phyloP scores from a whole-genome alignment of 1,140 invertebrate species.

The Trachymyrmex septentrionalis region DNA sequence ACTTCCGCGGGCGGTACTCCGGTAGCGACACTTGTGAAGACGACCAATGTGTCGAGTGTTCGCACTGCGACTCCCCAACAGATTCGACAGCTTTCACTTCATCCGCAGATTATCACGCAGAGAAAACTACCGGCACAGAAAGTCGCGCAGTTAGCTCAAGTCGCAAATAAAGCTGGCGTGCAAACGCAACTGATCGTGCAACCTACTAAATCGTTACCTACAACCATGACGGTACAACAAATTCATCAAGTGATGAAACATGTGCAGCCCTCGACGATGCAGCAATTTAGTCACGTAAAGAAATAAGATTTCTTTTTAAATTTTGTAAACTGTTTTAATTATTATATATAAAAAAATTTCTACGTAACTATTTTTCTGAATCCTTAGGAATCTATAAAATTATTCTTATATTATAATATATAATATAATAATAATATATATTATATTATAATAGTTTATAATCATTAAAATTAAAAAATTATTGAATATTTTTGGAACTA shows the following conservation, averaged over 20 bases:
- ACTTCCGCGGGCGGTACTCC: slow-evolving; percentile 82
- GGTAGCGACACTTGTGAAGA: slow-evolving; percentile 89
- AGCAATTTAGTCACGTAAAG: slow-evolving; percentile 85
- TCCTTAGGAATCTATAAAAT: background rate
- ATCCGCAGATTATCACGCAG: slow-evolving; percentile 89
- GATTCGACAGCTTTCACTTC: slow-evolving; percentile 90
- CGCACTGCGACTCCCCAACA: slow-evolving; percentile 89
- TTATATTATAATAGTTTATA: too few relatives aligned
- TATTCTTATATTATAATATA: background rate
- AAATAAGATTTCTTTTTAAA: background rate
- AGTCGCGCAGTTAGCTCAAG: slow-evolving; percentile 88
- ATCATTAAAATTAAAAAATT: slow-evolving; percentile 2
- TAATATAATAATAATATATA: too few relatives aligned
- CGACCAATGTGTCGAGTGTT: slow-evolving; percentile 86
- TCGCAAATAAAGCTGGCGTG: slow-evolving; percentile 86
- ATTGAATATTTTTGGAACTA: background rate
- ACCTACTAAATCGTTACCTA: slow-evolving; percentile 89
- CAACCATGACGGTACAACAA: slow-evolving; percentile 92
- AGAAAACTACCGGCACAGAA: slow-evolving; percentile 88
- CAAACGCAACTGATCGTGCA: slow-evolving; percentile 89
- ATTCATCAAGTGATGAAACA: slow-evolving; percentile 92
- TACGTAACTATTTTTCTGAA: background rate
- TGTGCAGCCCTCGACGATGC: slow-evolving; percentile 87
- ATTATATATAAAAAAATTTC: background rate
- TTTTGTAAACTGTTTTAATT: background rate